Conservation (phyloP, 2,797 vertebrate genomes). For the Scarus forsteni region DNA sequence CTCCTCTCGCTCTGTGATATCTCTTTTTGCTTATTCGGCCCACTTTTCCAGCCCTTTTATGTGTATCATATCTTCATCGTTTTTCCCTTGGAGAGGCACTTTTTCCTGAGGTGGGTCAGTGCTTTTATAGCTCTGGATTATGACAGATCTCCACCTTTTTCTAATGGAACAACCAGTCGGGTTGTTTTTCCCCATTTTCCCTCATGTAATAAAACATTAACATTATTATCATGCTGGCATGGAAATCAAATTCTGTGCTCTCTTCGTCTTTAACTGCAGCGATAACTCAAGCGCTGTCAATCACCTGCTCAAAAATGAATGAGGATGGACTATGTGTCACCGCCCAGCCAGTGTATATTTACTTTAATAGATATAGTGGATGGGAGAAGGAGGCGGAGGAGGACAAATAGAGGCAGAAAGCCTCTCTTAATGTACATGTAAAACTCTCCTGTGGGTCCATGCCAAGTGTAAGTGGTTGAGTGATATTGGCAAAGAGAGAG, state of each 20-base stretch:
- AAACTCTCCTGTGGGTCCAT: slow-evolving; percentile 77
- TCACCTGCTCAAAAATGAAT: slow-evolving; percentile 80
- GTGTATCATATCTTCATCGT: slow-evolving; percentile 61
- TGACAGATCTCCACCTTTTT: slow-evolving; percentile 43
- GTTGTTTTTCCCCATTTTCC: slow-evolving; percentile 20
- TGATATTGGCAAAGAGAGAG: slow-evolving; percentile 83
- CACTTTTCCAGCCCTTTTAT: slow-evolving; percentile 63
- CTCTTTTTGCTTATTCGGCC: slow-evolving; percentile 73
- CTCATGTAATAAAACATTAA: slow-evolving; percentile 42
- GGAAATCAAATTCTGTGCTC: not conserved
- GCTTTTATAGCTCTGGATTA: slow-evolving; percentile 59
- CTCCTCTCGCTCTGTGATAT: slow-evolving; percentile 54
- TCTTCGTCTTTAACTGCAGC: slow-evolving; percentile 50
- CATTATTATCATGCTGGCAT: slow-evolving; percentile 27
- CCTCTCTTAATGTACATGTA: slow-evolving; percentile 83
- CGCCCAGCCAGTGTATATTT: slow-evolving; percentile 65
- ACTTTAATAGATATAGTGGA: slow-evolving; percentile 78
- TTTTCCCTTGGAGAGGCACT: slow-evolving; percentile 43
- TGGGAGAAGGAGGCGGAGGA: slow-evolving; percentile 61
- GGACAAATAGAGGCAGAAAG: slow-evolving; percentile 73
- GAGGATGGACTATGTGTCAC: slow-evolving; percentile 78
- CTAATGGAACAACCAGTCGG: slow-evolving; percentile 41
- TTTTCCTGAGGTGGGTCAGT: slow-evolving; percentile 26
- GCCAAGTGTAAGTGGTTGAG: slow-evolving; percentile 87
- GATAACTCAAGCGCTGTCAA: slow-evolving; percentile 73